A percentile compares a stretch with the other conserved stretches of the same genome.
phyloP scores from a whole-genome alignment of 1,140 invertebrate species.

The Antheraea mylitta region DNA sequence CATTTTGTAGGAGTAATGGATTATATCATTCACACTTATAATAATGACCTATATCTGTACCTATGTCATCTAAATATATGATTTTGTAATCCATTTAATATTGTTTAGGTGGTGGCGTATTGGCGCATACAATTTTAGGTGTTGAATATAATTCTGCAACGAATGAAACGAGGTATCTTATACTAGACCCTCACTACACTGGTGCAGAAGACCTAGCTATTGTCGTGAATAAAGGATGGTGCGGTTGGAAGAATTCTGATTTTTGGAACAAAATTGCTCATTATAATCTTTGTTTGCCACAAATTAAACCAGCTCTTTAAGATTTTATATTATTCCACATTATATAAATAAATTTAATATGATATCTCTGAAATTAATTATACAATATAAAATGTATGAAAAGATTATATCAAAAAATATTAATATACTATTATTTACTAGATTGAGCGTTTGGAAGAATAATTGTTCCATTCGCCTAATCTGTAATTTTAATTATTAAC shows the following conservation, averaged over 20 bases:
- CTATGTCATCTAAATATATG: too few relatives aligned
- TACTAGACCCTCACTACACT: slow-evolving; percentile 99
- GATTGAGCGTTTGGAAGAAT: too few relatives aligned
- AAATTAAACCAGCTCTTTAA: slow-evolving; percentile 74
- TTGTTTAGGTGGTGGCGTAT: slow-evolving; percentile 92
- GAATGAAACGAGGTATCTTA: slow-evolving; percentile 91
- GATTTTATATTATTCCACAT: not conserved
- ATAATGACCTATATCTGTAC: too few relatives aligned
- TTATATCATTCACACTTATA: too few relatives aligned
- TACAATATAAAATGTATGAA: not conserved
- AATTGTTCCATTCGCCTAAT: too few relatives aligned
- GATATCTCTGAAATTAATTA: too few relatives aligned
- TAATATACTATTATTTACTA: too few relatives aligned
- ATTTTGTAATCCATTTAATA: slow-evolving; percentile 5
- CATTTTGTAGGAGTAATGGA: too few relatives aligned
- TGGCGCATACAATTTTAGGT: slow-evolving; percentile 98
- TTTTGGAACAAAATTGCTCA: slow-evolving; percentile 96
- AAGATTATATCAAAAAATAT: not conserved
- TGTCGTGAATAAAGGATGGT: slow-evolving; percentile 93
- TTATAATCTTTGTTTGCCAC: slow-evolving; percentile 97
- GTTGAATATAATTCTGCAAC: slow-evolving; percentile 91
- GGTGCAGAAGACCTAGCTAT: slow-evolving; percentile 87
- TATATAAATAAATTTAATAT: not conserved
- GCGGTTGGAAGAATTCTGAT: slow-evolving; percentile 93
- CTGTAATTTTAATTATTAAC: too few relatives aligned